Evolutionary conservation across 2,888 invertebrate species (phyloP).

Genomic region (Blera fallax): DNA sequence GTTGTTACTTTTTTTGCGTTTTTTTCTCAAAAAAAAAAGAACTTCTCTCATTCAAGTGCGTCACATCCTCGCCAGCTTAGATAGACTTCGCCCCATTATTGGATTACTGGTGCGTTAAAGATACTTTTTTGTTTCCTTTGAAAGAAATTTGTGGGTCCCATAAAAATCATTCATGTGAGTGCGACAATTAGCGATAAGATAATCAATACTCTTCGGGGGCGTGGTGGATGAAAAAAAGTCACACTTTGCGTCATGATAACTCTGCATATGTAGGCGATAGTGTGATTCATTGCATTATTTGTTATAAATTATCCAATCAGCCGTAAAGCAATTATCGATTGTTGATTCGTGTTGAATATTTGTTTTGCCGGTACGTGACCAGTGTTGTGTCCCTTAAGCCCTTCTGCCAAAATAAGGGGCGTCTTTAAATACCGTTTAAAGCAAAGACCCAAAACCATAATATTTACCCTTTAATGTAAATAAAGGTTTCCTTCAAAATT

Average conservation of each 20-base stretch:
- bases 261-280: neutral
- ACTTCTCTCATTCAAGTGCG: neutral
- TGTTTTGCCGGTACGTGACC: neutral
- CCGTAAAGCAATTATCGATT: slow-evolving; percentile 6
- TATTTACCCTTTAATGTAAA: neutral
- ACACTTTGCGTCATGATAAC: neutral
- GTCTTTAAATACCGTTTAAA: no score
- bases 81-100: neutral
- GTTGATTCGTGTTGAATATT: neutral
- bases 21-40: neutral
- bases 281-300: neutral
- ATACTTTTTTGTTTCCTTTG: neutral
- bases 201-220: neutral
- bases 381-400: no score
- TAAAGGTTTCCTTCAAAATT: neutral
- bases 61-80: neutral
- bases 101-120: neutral
- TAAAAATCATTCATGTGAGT: neutral
- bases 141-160: neutral
- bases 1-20: neutral
- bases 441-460: no score
- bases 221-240: neutral
- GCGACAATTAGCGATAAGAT: slow-evolving; percentile 6
- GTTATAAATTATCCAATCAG: neutral
- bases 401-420: neutral